Base-by-base conservation (phyloP, 2,888 invertebrate species). In the Carterocephalus palaemon region DNA sequence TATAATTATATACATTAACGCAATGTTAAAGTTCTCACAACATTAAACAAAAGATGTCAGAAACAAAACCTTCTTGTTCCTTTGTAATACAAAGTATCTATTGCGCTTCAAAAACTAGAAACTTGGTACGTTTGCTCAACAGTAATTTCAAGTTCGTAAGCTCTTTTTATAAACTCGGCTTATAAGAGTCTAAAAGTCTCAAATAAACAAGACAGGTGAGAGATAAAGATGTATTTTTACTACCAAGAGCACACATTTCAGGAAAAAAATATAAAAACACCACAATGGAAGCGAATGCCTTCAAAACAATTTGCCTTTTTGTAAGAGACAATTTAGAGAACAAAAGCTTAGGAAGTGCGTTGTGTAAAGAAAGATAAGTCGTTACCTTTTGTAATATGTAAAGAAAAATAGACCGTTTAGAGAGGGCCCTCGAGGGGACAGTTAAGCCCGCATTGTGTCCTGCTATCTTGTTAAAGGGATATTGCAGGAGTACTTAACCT, bases 351-450 rank as follows among this genome's bases (percentile, higher is more conserved):
- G 15, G 4, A 28, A 28, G 28, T 13, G 13, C 13, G n/a, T 28
- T 28, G 13, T 15, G 13, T 6, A 7, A 28, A 39, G 7, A 17
- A 23, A 7, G 39, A 40, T 40, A 40, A 40, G 40, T 38, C 28
- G 38, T 40, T 40, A 31, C 31, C 32, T 32, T 23, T 32, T 22
- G 22, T 24, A 23, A 40, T 40, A 24, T 24, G 38, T 39, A 39
- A 39, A 40, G 23, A 42, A 28, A 42, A 42, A 28, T 34, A 28
- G 24, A 33, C 4, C 33, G 13, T 42, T 26, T 42, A 26, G 26
- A 34, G 13, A 22, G n/a, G 12, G 9, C 9, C 8, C 16, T 23
- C 10, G 2, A 17, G 5, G 36, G 36, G 9, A 37, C 36, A 15
- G 22, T 9, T 12, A 16, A 4, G 8, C 13, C 9, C 10, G 38